Conservation (phyloP, 2,113 vertebrate genomes). For the Boulengeromyrus knoepffleri region DNA sequence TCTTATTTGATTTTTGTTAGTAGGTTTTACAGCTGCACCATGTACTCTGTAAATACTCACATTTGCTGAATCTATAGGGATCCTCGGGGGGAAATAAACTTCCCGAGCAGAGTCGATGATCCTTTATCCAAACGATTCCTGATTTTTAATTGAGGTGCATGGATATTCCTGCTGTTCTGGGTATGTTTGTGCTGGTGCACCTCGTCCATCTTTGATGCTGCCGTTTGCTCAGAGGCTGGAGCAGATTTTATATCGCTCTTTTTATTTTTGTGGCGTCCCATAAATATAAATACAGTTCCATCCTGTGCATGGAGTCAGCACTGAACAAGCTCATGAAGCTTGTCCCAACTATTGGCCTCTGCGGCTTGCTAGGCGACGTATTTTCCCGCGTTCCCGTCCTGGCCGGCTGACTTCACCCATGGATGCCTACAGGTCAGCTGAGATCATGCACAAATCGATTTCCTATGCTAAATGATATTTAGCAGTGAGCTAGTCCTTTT, state of each 20-base stretch:
- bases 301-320: conserved; percentile 24
- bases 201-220: background rate
- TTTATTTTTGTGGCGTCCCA: background rate
- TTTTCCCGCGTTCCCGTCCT: conserved; percentile 16
- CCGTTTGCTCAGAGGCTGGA: background rate
- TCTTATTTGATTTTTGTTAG: background rate
- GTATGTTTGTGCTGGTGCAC: background rate
- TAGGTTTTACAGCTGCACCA: background rate
- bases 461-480: conserved; percentile 1
- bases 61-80: background rate
- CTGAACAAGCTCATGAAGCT: conserved; percentile 39
- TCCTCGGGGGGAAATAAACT: background rate
- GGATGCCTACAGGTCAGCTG: background rate
- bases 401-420: background rate
- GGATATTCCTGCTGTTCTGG: background rate
- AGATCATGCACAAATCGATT: too few relatives aligned
- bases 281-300: conserved; percentile 12
- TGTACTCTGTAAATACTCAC: background rate
- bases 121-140: background rate
- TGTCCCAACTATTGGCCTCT: conserved; percentile 47
- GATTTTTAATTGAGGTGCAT: background rate
- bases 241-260: background rate
- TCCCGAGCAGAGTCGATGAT: background rate
- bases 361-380: conserved; percentile 31
- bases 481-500: background rate